These are phyloP conservation scores for Perizoma flavofasciatum DNA, from an alignment of 2,888 invertebrate genomes.

Conservation along the genomic window DNA sequence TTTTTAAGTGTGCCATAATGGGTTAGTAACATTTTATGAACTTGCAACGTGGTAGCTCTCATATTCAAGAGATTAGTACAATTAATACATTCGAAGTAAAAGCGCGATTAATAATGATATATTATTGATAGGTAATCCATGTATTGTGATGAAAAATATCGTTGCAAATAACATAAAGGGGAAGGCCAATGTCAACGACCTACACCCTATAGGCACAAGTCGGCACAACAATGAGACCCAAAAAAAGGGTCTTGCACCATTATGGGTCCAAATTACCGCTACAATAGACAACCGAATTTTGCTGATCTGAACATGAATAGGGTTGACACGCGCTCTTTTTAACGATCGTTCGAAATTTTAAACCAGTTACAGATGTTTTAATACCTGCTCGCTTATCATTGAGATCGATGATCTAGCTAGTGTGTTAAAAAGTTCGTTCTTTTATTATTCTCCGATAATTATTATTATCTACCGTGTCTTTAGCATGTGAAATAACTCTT, in stretches of 20 bases:
- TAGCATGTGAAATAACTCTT: background rate
- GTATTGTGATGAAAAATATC: slow-evolving; percentile 70
- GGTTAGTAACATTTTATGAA: background rate
- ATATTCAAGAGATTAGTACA: slow-evolving; percentile 51
- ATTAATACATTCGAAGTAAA: slow-evolving; percentile 29
- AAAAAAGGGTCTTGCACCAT: slow-evolving; percentile 74
- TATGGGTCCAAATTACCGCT: slow-evolving; percentile 72
- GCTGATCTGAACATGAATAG: slow-evolving; percentile 57
- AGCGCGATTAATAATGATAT: slow-evolving; percentile 64
- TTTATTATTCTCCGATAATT: too few relatives aligned
- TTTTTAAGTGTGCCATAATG: slow-evolving; percentile 3
- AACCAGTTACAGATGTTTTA: slow-evolving; percentile 44
- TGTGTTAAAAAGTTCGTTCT: background rate
- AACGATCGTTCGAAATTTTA: slow-evolving; percentile 41
- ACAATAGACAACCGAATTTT: slow-evolving; percentile 66
- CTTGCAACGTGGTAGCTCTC: slow-evolving; percentile 46
- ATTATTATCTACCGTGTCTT: background rate
- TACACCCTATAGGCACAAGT: slow-evolving; percentile 60
- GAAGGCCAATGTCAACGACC: slow-evolving; percentile 81
- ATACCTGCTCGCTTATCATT: slow-evolving; percentile 6
- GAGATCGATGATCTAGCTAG: slow-evolving; percentile 19
- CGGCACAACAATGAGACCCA: slow-evolving; percentile 68
- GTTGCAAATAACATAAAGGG: slow-evolving; percentile 71
- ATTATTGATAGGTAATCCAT: slow-evolving; percentile 67
- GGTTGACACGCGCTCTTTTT: slow-evolving; percentile 52